Evolutionary conservation across 2,113 vertebrate genomes (phyloP), one percentile per base, ranked within the genome.

Genomic region (Lepus timidus): DNA sequence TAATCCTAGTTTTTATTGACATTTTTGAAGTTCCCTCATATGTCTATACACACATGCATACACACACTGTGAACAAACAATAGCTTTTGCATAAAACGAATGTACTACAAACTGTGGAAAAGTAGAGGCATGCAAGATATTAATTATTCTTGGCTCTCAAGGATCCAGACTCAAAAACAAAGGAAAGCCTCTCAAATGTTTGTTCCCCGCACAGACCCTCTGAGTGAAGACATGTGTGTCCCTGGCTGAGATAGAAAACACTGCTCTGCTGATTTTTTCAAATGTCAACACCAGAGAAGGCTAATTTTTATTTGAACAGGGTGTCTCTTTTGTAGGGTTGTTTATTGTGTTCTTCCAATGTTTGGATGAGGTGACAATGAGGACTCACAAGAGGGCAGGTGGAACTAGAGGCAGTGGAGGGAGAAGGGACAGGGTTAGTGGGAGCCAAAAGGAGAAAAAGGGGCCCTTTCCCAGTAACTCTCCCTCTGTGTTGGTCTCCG

Each of bases 51-150:
- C 0, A 9, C 22, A 75, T 44, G 64, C 36, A 68, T 44, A 73
- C 27, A 31, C 33, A n/a, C 22, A 31, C 12, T 12, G 9, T 31
- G 23, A 49, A 19, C 3, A 64, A 36, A 64, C 13, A 64, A 11
- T 44, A 16, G 49, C 9, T 96, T 95, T 91, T 44, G 39, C 23
- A 80, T 84, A 9, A 67, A 93, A 67, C 22, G 36, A 11, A 27
- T 67, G 25, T 44, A 19, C n/a, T 44, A 90, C 71, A 68, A 25
- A 71, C 39, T 4, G 16, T 90, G 55, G 17, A 36, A 62, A 39
- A 64, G 11, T 73, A 27, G 29, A n/a, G 16, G 90, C 1, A 20
- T 62, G 61, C 3, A 85, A 16, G 33, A 51, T 58, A 85, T 36
- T 81, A n/a, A 44, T 81, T 88, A 61, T 68, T 93, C 25, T 13